Base-by-base conservation (phyloP, 2,888 invertebrate genomes). In the Drosophila picticornis region DNA sequence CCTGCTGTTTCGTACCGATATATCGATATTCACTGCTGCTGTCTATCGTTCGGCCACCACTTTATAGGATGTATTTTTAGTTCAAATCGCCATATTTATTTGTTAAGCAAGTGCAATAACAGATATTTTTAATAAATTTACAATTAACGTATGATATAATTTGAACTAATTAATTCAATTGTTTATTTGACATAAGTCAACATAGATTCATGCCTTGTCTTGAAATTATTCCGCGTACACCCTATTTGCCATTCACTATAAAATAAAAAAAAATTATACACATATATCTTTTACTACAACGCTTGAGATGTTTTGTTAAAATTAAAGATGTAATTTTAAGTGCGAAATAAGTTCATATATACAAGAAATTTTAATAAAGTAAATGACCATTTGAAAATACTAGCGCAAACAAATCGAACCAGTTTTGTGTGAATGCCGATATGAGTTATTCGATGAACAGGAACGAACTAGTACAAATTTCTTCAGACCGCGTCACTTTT, bases 401-500 rank as follows among this genome's bases (percentile, higher is more conserved):
- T 9, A 16, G 6, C 27, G 50, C 22, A 13, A 16, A 1, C 19
- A 31, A 43, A 74, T 55, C 53, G 58, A 43, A 19, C 3, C 10
- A 25, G 11, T 2, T 25, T 16, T 25, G 25, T 25, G 22, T 43
- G 31, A 31, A 22, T 11, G 10, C 19, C 62, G 74, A 57, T 75
- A 51, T 6, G 0, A 55, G 10, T 68, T 31, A 36, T 58, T 74
- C 69, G 16, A 32, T 27, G 56, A 53, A 13, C 53, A 22, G 7
- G 22, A 56, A 38, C 7, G 81, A 72, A 64, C 72, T 59, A 65
- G 64, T 71, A 59, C 60, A 38, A 61, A 59, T n/a, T 62, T 38
- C 34, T 46, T n/a, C 29, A 65, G 58, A 83, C 81, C 82, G 82
- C 82, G 82, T 85, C 82, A 62, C 86, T 85, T 77, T 77, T 84